Base-by-base conservation (phyloP, 2,797 vertebrate genomes). In the Xiphophorus birchmanni region DNA sequence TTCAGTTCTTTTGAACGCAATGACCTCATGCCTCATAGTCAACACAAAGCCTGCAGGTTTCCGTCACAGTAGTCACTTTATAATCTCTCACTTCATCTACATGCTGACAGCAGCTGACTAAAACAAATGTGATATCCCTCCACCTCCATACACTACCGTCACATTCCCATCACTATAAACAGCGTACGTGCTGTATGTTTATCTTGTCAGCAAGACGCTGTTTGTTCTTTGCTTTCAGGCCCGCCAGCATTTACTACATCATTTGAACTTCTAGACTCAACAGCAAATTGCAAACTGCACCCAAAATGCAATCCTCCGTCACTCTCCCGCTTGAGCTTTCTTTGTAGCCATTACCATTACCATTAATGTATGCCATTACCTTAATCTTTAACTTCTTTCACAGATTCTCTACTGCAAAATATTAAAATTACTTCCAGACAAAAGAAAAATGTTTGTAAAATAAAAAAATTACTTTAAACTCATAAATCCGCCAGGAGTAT, bases 71-170 rank as follows among this genome's bases (percentile, higher is more conserved):
- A 85, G 83, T 89, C 84, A 75, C 65, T 88, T 88, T 82, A 77
- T 74, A 85, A 93, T 93, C 91, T 93, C 73, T 56, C 21, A 8
- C 3, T 37, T 10, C 74, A 90, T 90, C 88, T 89, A 82, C 40
- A 86, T 89, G 92, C 88, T 80, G 90, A 84, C 84, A 73, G 82
- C 79, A 40, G 18, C 48, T 50, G 48, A 86, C 37, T 1, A 80
- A 86, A 87, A 82, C 54, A 76, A 84, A 72, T 69, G 3, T 54
- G 73, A 54, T 84, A 37, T 48, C 47, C 32, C n/a, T 72, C n/a
- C 40, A 76, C 54, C 44, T 48, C 18, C 29, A 37, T 69, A 23
- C 21, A 5, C 45, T 6, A 21, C 35, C 78, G 15, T 40, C 23
- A n/a, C 47, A 60, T 35, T 58, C 35, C 58, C 52, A 54, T 73